Base-by-base conservation (phyloP, 2,888 invertebrate species). In the Agonopterix subpropinquella region DNA sequence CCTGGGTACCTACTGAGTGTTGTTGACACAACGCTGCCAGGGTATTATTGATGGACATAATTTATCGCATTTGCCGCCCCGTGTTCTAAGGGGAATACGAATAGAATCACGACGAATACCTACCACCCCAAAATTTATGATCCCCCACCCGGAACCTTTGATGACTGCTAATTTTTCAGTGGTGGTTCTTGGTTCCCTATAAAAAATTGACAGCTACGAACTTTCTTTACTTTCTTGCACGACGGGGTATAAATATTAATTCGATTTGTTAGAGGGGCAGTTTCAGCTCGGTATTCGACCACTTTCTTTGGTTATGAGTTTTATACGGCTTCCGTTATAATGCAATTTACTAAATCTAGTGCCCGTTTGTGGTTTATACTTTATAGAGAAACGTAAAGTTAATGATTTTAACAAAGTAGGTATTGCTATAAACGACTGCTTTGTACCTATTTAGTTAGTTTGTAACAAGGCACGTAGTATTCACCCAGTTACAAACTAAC, bases 1-100 rank as follows among this genome's bases (percentile, higher is more conserved):
- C 10, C 10, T 39, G n/a, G n/a, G 39, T 37, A 47, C 13, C 47
- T 69, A 69, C 66, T 68, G 70, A 76, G 70, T 73, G 77, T 73
- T 83, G 82, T 85, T 84, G 82, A 84, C 83, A 80, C 77, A 77
- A 65, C 73, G 61, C 62, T 73, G 70, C 64, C 71, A 65, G 72
- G 68, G 63, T 79, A 80, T 84, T 82, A 85, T 85, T 83, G 82
- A 84, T 85, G 80, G 70, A 65, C 67, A 77, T 82, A 84, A 85
- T 86, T 85, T 86, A 85, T 85, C 65, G 79, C 67, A 68, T 71
- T 67, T 44, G 63, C 62, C 64, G 59, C 70, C 69, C 70, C 70
- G 64, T 76, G 71, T 73, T 78, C 77, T 77, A 74, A 77, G 77
- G 78, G 77, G 77, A 78, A 76, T 72, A 73, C 67, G 73, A 74